A percentile compares a stretch with the other conserved stretches of the same genome.
Evolutionary conservation across 2,113 vertebrate species (phyloP).

Genomic region (Martes martes): DNA sequence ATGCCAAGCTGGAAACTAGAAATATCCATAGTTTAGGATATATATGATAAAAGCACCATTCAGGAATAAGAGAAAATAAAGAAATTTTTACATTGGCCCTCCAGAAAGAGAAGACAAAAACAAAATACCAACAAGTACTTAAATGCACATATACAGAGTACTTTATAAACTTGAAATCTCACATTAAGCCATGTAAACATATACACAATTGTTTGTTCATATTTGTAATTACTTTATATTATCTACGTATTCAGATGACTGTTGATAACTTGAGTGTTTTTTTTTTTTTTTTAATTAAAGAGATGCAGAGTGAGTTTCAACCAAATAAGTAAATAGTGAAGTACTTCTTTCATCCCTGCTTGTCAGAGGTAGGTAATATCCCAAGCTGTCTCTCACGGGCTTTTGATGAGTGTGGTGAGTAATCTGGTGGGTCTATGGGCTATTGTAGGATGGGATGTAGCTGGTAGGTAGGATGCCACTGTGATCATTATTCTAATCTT

Average conservation of each 20-base stretch:
- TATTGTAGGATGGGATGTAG: not conserved
- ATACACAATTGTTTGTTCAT: not conserved
- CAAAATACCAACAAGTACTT: not conserved
- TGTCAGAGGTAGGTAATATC: not conserved
- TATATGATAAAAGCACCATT: not conserved
- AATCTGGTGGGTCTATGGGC: not conserved
- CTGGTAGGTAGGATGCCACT: not conserved
- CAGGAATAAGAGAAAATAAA: not conserved
- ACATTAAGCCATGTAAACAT: not conserved
- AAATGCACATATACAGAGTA: not conserved
- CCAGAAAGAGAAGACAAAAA: not conserved
- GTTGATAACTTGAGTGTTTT: not conserved
- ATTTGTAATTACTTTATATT: not conserved
- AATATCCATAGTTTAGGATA: not conserved
- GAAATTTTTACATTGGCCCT: not conserved
- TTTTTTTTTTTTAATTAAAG: not conserved
- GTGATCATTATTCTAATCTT: not conserved
- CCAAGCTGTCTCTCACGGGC: not conserved
- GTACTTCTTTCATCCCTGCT: not conserved
- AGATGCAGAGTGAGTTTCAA: not conserved
- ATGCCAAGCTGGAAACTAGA: not conserved
- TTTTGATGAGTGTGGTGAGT: not conserved
- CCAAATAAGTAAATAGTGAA: not conserved
- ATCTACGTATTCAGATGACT: not conserved
- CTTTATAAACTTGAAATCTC: constrained; percentile 28